Evolutionary conservation across 1,140 invertebrate species (phyloP), one percentile per base, ranked within the genome.

Genomic region (Zaprionus nigranus): DNA sequence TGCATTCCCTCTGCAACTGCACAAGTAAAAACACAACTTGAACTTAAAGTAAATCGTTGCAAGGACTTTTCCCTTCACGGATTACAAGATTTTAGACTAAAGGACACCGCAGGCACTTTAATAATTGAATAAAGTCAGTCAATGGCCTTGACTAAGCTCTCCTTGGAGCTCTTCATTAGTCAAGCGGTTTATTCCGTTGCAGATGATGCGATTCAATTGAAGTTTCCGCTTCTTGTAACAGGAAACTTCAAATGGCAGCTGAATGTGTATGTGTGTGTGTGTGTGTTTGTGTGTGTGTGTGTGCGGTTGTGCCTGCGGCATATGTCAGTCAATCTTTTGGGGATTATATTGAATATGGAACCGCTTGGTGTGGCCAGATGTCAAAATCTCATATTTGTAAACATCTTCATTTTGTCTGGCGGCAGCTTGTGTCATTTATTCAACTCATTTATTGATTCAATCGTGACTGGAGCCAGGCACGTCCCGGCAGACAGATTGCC

Each of bases 381-480:
- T 87, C 69, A 69, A 69, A 78, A 59, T 68, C 77, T 78, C 70
- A 83, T 86, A 80, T 88, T 75, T 80, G 79, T 85, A 81, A 85
- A 79, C 82, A 81, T 68, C 65, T 75, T 78, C 67, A 87, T 78
- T 75, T 79, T 57, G 46, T 51, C 56, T 38, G 58, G 61, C 74
- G 43, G 51, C 78, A 81, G 78, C 82, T 60, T 84, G 82, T 78
- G 70, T 81, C 78, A 81, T 71, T 78, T 85, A 71, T 82, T 87
- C 74, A 75, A 79, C 70, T 82, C 77, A 82, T 87, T 87, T 88
- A 85, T 85, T 85, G 82, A 85, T 86, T 85, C 70, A 78, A 57
- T 76, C 62, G 68, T 60, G 74, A 75, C 72, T 70, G 20, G 28
- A 61, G 72, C 65, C 76, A 28, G 57, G 65, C 81, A 85, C 78